A percentile compares a stretch with the other conserved stretches of the same genome.
Conservation (phyloP, 2,888 invertebrate genomes). For the Diarsia brunnea region DNA sequence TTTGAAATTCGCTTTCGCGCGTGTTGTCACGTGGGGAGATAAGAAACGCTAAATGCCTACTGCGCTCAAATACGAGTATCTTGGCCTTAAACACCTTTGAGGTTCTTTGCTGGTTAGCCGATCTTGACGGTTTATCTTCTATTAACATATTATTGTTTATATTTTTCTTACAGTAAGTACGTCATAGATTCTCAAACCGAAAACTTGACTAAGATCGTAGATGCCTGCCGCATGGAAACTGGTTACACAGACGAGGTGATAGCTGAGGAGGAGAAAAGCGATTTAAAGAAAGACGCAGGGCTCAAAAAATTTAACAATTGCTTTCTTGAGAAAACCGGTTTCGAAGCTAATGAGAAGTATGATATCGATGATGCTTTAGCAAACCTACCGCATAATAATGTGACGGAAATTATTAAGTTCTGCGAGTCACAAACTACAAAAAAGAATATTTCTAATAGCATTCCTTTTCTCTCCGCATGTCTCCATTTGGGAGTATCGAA, state of each 20-base stretch:
- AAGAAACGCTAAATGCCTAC: too few species aligned
- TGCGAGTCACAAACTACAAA: neutral
- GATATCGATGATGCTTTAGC: neutral
- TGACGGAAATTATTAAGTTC: neutral
- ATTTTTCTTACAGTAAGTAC: neutral
- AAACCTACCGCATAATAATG: neutral
- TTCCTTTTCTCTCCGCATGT: slow-evolving; percentile 2
- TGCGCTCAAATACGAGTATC: too few species aligned
- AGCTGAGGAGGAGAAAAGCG: slow-evolving; percentile 1
- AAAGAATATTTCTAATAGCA: slow-evolving; percentile 1
- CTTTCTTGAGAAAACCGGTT: slow-evolving; percentile 1
- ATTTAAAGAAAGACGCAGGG: neutral
- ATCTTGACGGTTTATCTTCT: too few species aligned
- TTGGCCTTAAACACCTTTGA: too few species aligned
- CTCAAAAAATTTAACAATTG: neutral
- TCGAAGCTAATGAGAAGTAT: neutral
- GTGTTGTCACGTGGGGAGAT: too few species aligned
- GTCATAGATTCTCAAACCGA: neutral
- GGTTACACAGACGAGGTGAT: slow-evolving; percentile 7
- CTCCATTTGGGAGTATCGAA: neutral
- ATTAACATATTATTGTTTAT: too few species aligned
- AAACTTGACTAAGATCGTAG: neutral
- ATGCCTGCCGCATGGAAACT: neutral
- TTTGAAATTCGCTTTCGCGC: too few species aligned
- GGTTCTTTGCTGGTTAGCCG: too few species aligned